A percentile compares a stretch with the other conserved stretches of the same genome.
These are phyloP conservation scores for Scomber colias DNA, from an alignment of 2,113 vertebrate genomes.

Conservation along the genomic window DNA sequence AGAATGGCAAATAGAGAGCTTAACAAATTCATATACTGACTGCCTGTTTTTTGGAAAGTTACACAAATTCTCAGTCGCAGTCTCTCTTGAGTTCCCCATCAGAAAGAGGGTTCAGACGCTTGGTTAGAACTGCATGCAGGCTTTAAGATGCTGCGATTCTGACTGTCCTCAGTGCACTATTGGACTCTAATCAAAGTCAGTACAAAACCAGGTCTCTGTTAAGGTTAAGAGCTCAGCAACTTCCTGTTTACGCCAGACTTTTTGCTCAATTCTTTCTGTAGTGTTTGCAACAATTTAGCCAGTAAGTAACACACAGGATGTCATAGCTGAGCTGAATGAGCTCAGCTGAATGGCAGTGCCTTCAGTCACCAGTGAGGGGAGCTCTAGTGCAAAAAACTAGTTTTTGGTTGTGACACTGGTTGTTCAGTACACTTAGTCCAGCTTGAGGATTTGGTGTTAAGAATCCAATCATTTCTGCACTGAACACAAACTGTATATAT, in stretches of 20 bases:
- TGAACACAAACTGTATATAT: background rate
- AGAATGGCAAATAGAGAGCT: too few species aligned
- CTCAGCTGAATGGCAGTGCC: background rate
- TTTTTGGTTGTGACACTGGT: too few species aligned
- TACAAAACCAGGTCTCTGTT: background rate
- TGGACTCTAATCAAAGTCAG: background rate
- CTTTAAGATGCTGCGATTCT: background rate
- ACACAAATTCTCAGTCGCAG: background rate
- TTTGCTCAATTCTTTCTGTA: background rate
- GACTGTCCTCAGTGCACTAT: background rate
- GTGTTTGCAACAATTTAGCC: background rate
- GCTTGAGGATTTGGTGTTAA: constrained; percentile 14
- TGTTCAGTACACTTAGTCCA: background rate
- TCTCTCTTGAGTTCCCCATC: background rate
- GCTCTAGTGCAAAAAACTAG: constrained; percentile 43
- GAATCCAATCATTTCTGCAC: constrained; percentile 19
- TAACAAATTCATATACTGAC: too few species aligned
- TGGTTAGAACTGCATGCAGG: background rate
- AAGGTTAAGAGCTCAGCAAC: background rate
- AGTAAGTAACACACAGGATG: background rate
- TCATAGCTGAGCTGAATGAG: background rate
- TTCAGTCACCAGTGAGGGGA: constrained; percentile 49
- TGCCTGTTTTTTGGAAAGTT: too few species aligned
- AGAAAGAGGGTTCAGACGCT: background rate
- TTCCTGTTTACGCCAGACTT: background rate